Percentiles rank a stretch among this genome's conserved stretches.
phyloP scores from a whole-genome alignment of 2,888 invertebrate genomes.

The Aleiodes leptofemur region DNA sequence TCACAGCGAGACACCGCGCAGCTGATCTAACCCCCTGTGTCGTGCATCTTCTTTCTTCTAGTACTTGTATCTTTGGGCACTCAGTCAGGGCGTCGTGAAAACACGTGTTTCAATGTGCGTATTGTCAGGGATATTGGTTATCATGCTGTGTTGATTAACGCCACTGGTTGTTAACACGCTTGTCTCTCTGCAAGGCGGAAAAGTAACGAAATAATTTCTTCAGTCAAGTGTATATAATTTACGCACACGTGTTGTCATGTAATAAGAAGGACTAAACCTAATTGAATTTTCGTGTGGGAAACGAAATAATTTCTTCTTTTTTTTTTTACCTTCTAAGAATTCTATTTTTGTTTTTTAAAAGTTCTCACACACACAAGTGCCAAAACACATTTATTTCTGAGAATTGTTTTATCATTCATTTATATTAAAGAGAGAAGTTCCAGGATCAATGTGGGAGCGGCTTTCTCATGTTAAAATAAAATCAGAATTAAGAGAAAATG shows the following conservation, averaged over 20 bases:
- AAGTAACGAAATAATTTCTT: constrained; percentile 28
- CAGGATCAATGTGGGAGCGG: constrained; percentile 27
- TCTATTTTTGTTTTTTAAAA: not conserved
- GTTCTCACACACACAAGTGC: not conserved
- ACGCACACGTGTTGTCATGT: constrained; percentile 11
- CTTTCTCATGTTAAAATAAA: constrained; percentile 38
- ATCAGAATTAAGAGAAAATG: constrained; percentile 34
- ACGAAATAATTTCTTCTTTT: not conserved
- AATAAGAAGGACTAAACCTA: not conserved
- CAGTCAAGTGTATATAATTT: constrained; percentile 23
- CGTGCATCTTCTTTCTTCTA: not conserved
- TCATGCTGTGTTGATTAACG: constrained; percentile 29
- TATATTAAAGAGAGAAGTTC: not conserved
- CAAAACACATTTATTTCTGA: not conserved
- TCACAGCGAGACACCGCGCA: constrained; percentile 23
- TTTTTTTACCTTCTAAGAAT: constrained; percentile 1
- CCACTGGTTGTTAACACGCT: constrained; percentile 32
- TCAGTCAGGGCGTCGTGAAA: constrained; percentile 21
- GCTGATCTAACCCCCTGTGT: constrained; percentile 13
- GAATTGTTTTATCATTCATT: not conserved
- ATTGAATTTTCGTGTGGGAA: constrained; percentile 9
- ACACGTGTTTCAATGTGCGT: constrained; percentile 26
- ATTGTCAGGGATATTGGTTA: constrained; percentile 35
- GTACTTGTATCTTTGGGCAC: constrained; percentile 22
- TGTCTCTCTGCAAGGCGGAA: not conserved